Percentiles rank a stretch among this genome's conserved stretches.
Evolutionary conservation across 2,113 vertebrate species (phyloP).

Genomic region (Rousettus leschenaultii): DNA sequence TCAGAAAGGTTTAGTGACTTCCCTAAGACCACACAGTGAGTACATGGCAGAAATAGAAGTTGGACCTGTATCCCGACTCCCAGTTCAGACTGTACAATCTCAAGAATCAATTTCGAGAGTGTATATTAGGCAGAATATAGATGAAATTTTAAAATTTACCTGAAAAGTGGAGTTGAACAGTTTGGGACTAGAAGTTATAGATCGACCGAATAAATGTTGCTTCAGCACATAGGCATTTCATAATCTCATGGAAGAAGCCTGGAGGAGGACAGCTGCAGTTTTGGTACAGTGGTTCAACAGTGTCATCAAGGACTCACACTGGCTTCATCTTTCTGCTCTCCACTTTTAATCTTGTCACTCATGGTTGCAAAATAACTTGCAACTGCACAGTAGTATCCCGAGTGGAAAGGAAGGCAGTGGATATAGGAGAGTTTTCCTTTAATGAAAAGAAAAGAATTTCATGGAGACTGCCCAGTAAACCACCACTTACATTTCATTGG

Average conservation of each 20-base stretch:
- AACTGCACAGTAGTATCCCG: not conserved
- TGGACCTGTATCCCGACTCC: not conserved
- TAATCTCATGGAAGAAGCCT: not conserved
- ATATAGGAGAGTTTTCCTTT: not conserved
- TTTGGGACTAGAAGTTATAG: not conserved
- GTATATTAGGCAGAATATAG: not conserved
- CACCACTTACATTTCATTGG: not conserved
- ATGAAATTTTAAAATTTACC: not conserved
- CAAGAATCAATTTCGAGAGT: not conserved
- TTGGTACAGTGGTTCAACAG: not conserved
- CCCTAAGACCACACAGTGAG: not conserved
- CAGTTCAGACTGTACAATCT: not conserved
- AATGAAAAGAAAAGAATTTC: not conserved
- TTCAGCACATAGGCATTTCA: not conserved
- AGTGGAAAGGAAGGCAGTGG: not conserved
- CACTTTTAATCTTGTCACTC: not conserved
- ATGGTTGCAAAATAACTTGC: not conserved
- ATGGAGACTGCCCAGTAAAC: not conserved
- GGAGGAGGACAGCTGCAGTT: not conserved
- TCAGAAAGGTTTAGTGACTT: not conserved
- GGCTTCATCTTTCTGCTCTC: not conserved
- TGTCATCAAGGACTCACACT: not conserved
- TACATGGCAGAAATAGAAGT: not conserved
- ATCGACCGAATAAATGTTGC: not conserved
- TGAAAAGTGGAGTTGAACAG: not conserved